Evolutionary conservation across 2,797 vertebrate species (phyloP).

Genomic region (Mergus octosetaceus): DNA sequence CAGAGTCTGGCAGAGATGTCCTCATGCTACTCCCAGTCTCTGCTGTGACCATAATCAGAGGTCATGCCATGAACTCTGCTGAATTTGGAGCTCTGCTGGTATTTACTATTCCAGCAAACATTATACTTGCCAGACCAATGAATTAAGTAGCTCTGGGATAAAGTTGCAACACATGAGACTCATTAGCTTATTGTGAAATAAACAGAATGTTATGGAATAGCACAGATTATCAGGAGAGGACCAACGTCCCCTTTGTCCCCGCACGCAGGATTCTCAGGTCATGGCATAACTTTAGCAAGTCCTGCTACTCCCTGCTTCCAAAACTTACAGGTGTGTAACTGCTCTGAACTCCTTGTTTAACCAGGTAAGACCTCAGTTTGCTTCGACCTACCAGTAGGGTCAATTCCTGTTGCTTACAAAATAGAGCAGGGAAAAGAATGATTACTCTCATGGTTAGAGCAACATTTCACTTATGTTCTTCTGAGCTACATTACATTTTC

Average conservation of each 20-base stretch:
- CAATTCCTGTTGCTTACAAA: neutral
- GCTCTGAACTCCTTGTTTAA: neutral
- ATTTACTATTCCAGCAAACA: conserved; percentile 18
- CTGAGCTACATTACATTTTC: neutral
- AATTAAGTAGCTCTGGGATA: conserved; percentile 15
- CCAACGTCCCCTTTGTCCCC: neutral
- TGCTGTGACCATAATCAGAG: neutral
- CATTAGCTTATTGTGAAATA: conserved; percentile 31
- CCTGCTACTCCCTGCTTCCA: neutral
- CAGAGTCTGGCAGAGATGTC: neutral
- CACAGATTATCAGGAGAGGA: neutral
- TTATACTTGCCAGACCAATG: neutral
- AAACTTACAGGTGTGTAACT: neutral
- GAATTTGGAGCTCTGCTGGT: neutral
- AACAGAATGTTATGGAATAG: neutral
- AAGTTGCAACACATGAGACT: conserved; percentile 20
- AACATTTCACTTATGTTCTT: neutral
- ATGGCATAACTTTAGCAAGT: neutral
- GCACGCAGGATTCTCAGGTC: neutral
- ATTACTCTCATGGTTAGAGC: neutral
- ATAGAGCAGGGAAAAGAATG: neutral
- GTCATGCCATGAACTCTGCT: neutral
- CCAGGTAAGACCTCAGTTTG: neutral
- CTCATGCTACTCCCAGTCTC: neutral
- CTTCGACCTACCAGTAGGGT: neutral